Percentiles rank a stretch among this genome's conserved stretches.
Conservation (phyloP, 1,140 invertebrate genomes). For the Ganaspis sp. region DNA sequence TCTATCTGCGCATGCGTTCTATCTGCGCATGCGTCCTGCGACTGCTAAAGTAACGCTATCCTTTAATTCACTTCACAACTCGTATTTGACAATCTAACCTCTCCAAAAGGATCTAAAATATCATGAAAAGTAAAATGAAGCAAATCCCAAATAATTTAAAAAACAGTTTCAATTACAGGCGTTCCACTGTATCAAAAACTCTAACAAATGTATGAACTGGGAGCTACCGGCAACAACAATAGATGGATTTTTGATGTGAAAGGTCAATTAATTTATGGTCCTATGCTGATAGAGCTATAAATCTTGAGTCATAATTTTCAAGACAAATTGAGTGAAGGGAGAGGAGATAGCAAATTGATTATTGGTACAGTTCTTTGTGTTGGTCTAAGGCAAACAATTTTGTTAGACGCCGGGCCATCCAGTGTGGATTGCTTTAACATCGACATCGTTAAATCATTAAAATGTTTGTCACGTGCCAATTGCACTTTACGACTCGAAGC, state of each 20-base stretch:
- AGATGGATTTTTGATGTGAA: not conserved
- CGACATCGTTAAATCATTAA: conserved; percentile 35
- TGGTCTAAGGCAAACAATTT: not conserved
- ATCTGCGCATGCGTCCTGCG: no score
- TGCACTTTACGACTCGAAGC: conserved; percentile 57
- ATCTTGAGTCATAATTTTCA: not conserved
- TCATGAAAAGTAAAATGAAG: no score
- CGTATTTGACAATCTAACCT: no score
- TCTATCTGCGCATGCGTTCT: no score
- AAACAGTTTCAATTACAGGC: no score
- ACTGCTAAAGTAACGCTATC: no score
- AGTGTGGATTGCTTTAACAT: conserved; percentile 23
- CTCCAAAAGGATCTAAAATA: no score
- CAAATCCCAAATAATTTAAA: no score
- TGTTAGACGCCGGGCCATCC: not conserved
- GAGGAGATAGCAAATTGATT: not conserved
- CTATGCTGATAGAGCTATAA: not conserved
- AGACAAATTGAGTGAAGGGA: not conserved
- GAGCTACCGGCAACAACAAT: no score
- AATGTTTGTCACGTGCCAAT: conserved; percentile 59
- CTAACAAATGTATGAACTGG: no score
- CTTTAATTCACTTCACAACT: no score
- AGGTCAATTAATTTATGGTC: not conserved
- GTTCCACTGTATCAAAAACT: no score
- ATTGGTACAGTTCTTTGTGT: not conserved